These are phyloP conservation scores for Sesia bembeciformis DNA, from an alignment of 2,888 invertebrate genomes.

Conservation along the genomic window DNA sequence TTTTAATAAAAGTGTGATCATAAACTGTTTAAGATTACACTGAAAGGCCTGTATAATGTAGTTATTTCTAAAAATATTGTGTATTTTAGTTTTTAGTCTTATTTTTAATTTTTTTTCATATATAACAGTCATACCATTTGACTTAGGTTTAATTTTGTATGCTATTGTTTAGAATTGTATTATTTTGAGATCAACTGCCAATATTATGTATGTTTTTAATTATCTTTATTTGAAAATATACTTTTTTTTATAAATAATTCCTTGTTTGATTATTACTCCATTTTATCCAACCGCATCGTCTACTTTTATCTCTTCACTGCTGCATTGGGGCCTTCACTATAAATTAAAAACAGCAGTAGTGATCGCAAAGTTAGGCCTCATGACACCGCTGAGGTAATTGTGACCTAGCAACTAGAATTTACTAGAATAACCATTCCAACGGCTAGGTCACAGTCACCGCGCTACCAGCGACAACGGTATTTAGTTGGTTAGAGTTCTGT, in stretches of 20 bases:
- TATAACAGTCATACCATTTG: slow-evolving; percentile 33
- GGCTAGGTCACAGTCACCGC: too few species aligned
- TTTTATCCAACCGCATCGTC: too few species aligned
- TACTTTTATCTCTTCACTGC: too few species aligned
- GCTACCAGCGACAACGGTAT: too few species aligned
- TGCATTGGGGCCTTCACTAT: too few species aligned
- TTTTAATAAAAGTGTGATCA: slow-evolving; percentile 36
- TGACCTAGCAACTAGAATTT: too few species aligned
- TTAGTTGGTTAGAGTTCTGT: too few species aligned
- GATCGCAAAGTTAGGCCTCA: too few species aligned
- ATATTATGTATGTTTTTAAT: slow-evolving; percentile 46
- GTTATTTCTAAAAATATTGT: slow-evolving; percentile 4
- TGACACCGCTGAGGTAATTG: too few species aligned
- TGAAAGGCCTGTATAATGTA: slow-evolving; percentile 58
- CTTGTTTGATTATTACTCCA: slow-evolving; percentile 14
- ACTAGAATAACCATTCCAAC: too few species aligned
- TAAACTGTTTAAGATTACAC: slow-evolving; percentile 22
- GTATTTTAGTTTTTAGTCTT: slow-evolving; percentile 18
- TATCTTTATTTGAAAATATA: slow-evolving; percentile 62
- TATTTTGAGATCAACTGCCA: slow-evolving; percentile 50
- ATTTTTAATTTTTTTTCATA: slow-evolving; percentile 25
- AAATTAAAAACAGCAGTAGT: too few species aligned
- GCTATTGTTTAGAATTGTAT: slow-evolving; percentile 17
- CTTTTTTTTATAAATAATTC: slow-evolving; percentile 39
- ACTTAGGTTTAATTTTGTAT: slow-evolving; percentile 32